Conservation (phyloP, 2,888 invertebrate genomes). For the Nephrocerus scutellatus region DNA sequence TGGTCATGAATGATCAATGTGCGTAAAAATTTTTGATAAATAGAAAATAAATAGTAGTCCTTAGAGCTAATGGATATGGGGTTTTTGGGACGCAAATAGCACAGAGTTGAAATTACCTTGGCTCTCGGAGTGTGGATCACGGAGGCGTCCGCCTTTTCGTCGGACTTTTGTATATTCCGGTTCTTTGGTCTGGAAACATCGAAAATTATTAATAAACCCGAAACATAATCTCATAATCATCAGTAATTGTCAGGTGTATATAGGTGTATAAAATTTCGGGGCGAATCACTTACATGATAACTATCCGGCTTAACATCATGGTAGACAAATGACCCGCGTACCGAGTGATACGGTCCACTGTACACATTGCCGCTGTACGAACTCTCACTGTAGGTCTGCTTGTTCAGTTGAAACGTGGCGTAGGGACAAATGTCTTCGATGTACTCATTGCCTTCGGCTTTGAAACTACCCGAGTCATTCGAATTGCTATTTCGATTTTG, state of each 20-base stretch:
- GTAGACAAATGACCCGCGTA: constrained; percentile 80
- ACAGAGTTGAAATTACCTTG: constrained; percentile 55
- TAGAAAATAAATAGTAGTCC: constrained; percentile 22
- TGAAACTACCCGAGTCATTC: constrained; percentile 53
- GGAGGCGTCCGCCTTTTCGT: constrained; percentile 70
- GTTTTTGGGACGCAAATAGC: neutral
- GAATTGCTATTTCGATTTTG: constrained; percentile 46
- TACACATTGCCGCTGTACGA: constrained; percentile 85
- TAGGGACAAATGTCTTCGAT: constrained; percentile 91
- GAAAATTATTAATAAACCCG: constrained; percentile 18
- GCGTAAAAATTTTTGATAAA: constrained; percentile 23
- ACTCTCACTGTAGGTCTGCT: constrained; percentile 80
- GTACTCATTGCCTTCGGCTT: constrained; percentile 60
- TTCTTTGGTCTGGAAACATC: constrained; percentile 53
- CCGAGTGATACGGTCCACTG: constrained; percentile 80
- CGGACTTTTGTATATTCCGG: constrained; percentile 77
- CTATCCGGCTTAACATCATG: constrained; percentile 70
- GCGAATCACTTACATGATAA: constrained; percentile 43
- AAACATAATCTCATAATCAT: neutral
- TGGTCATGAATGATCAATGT: no score
- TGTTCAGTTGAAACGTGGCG: constrained; percentile 84
- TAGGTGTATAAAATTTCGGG: no score
- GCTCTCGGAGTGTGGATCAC: constrained; percentile 76
- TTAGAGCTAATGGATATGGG: constrained; percentile 21
- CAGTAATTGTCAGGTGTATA: neutral